These are phyloP conservation scores for Trichomalopsis sarcophagae DNA, from an alignment of 1,140 invertebrate genomes.

Conservation along the genomic window DNA sequence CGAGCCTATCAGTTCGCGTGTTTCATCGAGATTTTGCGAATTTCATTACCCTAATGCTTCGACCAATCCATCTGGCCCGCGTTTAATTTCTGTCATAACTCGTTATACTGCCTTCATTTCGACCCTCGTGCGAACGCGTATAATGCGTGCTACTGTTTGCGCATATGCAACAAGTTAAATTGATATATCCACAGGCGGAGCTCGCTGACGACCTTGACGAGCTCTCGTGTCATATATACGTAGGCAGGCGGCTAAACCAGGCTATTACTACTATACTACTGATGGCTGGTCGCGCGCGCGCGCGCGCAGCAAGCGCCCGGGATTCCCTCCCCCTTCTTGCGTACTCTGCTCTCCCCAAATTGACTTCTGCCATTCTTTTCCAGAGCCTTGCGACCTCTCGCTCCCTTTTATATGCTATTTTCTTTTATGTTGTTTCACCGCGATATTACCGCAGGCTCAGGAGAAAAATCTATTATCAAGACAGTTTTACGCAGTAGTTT, in stretches of 20 bases:
- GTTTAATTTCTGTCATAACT: neutral
- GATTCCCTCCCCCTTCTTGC: no score
- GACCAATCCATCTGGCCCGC: neutral
- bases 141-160: slow-evolving; percentile 43
- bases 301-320: no score
- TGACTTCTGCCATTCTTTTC: neutral
- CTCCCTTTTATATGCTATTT: slow-evolving; percentile 15
- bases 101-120: neutral
- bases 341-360: neutral
- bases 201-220: slow-evolving; percentile 37
- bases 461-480: neutral
- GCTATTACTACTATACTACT: neutral
- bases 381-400: neutral
- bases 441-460: neutral
- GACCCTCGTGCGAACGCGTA: neutral
- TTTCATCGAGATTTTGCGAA: neutral
- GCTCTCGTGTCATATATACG: no score
- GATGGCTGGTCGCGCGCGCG: no score
- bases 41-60: neutral
- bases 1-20: neutral
- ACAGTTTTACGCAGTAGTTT: neutral
- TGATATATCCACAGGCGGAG: slow-evolving; percentile 52
- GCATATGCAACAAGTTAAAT: slow-evolving; percentile 63
- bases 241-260: neutral
- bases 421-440: neutral